A percentile compares a stretch with the other conserved stretches of the same genome.
Conservation (phyloP, 2,888 invertebrate genomes). For the Mythimna lalbum region DNA sequence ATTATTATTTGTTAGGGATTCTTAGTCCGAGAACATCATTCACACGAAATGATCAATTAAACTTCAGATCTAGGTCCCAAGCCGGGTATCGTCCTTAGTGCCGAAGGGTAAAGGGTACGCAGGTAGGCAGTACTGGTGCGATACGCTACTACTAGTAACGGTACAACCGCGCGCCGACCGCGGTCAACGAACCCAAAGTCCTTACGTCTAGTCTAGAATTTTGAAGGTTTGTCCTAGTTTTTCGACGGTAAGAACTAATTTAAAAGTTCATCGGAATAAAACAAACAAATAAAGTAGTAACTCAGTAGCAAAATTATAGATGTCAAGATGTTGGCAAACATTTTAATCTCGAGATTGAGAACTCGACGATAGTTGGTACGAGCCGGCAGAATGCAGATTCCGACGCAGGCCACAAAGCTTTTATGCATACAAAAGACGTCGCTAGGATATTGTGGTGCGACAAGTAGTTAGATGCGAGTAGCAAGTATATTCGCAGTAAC, state of each 20-base stretch:
- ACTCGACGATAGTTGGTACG: slow-evolving; percentile 49
- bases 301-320: slow-evolving; percentile 44
- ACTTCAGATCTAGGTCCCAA: slow-evolving; percentile 40
- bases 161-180: slow-evolving; percentile 79
- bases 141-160: slow-evolving; percentile 82
- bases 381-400: slow-evolving; percentile 68
- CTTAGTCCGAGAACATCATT: background rate
- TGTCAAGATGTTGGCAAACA: slow-evolving; percentile 54
- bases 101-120: slow-evolving; percentile 72
- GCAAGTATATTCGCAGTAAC: slow-evolving; percentile 42
- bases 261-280: background rate
- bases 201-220: slow-evolving; percentile 84
- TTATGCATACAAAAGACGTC: slow-evolving; percentile 74
- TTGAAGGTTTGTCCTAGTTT: slow-evolving; percentile 85
- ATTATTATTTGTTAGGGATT: background rate
- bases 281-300: slow-evolving; percentile 38
- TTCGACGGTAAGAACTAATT: slow-evolving; percentile 33
- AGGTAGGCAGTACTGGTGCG: slow-evolving; percentile 72
- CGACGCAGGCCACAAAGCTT: slow-evolving; percentile 67
- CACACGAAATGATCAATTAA: slow-evolving; percentile 21
- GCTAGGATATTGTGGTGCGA: slow-evolving; percentile 55
- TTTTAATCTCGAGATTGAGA: slow-evolving; percentile 61
- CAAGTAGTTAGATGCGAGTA: slow-evolving; percentile 44
- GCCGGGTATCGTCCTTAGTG: slow-evolving; percentile 43
- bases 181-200: slow-evolving; percentile 86